A percentile compares a stretch with the other conserved stretches of the same genome.
Conservation (phyloP, 2,797 vertebrate species). For the Cyprinodon diabolis region DNA sequence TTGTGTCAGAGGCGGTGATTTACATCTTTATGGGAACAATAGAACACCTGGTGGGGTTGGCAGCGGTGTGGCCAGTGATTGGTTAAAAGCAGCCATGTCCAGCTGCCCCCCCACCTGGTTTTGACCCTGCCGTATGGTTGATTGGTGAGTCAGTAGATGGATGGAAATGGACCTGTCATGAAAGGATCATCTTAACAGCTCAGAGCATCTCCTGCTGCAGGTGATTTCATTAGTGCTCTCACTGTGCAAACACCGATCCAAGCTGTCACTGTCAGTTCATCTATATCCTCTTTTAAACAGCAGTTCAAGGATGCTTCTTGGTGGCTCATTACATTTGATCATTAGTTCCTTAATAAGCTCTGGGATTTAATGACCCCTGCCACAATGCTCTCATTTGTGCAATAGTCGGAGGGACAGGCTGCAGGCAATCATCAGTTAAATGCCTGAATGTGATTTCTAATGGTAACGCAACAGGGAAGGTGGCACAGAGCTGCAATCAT, state of each 20-base stretch:
- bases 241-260: constrained; percentile 11
- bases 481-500: constrained; percentile 3
- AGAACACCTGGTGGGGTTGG: too few relatives aligned
- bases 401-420: constrained; percentile 45
- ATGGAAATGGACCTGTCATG: background rate
- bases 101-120: too few relatives aligned
- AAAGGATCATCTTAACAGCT: constrained; percentile 10
- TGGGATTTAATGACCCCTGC: constrained; percentile 50
- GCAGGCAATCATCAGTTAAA: constrained; percentile 40
- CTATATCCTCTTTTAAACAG: constrained; percentile 15
- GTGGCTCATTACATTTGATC: constrained; percentile 44
- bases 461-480: constrained; percentile 8
- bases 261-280: constrained; percentile 9
- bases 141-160: background rate
- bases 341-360: constrained; percentile 56
- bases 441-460: constrained; percentile 28
- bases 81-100: too few relatives aligned
- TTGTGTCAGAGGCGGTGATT: too few relatives aligned
- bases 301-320: constrained; percentile 35
- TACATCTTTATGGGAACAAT: too few relatives aligned
- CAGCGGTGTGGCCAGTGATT: too few relatives aligned
- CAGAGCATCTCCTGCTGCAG: background rate
- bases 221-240: constrained; percentile 15
- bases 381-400: constrained; percentile 41
- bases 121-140: background rate